phyloP scores from a whole-genome alignment of 2,888 invertebrate species.

The Neoascia interrupta region DNA sequence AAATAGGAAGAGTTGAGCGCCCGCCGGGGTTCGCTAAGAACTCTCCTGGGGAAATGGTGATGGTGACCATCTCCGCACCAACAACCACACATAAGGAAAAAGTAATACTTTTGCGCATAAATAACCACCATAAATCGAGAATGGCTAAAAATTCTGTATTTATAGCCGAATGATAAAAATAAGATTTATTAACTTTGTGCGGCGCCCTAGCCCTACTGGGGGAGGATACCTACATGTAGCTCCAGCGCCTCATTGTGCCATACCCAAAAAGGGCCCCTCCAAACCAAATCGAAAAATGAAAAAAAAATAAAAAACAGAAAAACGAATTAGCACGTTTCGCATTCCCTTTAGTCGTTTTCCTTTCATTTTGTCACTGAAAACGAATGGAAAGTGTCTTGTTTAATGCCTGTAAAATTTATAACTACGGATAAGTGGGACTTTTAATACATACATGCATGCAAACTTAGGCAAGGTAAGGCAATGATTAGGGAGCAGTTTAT shows the following conservation, averaged over 20 bases:
- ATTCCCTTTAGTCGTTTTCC: conserved; percentile 8
- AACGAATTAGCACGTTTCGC: conserved; percentile 54
- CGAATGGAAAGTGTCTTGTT: conserved; percentile 53
- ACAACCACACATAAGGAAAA: conserved; percentile 69
- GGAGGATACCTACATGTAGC: conserved; percentile 46
- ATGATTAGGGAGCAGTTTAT: conserved; percentile 64
- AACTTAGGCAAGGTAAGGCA: conserved; percentile 37
- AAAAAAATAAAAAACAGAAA: conserved; percentile 20
- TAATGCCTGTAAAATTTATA: conserved; percentile 60
- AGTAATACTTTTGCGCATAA: conserved; percentile 77
- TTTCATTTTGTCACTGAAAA: conserved; percentile 21
- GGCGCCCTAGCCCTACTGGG: conserved; percentile 48
- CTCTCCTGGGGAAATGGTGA: conserved; percentile 63
- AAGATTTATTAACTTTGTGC: conserved; percentile 79
- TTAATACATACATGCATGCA: conserved; percentile 23
- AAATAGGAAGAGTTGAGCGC: conserved; percentile 63
- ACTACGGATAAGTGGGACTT: conserved; percentile 47
- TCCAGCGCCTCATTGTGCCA: conserved; percentile 13
- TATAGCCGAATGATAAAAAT: conserved; percentile 80
- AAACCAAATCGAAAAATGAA: conserved; percentile 8
- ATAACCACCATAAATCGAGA: conserved; percentile 80
- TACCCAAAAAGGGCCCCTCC: conserved; percentile 20
- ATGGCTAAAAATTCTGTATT: conserved; percentile 80
- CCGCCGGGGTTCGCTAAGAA: conserved; percentile 18
- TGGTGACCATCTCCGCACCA: conserved; percentile 63